A percentile compares a stretch with the other conserved stretches of the same genome.
phyloP scores from a whole-genome alignment of 2,888 invertebrate species.

The Spodoptera picta region DNA sequence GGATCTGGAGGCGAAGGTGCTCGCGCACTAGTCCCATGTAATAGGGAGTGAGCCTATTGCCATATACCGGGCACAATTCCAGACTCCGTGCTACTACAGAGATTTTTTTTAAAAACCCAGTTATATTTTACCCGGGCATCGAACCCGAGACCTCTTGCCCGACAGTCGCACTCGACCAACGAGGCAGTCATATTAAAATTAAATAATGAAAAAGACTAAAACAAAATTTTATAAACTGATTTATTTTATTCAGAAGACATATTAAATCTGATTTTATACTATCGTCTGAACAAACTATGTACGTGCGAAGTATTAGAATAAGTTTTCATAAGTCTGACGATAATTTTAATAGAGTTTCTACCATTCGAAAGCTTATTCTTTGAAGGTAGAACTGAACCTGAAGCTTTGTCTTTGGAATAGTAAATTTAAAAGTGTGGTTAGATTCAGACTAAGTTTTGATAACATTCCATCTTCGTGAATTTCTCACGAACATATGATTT shows the following conservation, averaged over 20 bases:
- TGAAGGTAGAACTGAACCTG: conserved; percentile 50
- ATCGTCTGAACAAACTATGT: conserved; percentile 35
- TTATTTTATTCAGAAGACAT: conserved; percentile 8
- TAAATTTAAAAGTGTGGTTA: conserved; percentile 40
- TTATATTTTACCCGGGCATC: too few species aligned
- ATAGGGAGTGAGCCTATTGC: too few species aligned
- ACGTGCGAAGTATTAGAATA: conserved; percentile 47
- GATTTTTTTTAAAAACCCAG: too few species aligned
- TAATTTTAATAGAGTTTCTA: conserved; percentile 47
- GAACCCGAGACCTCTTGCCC: too few species aligned
- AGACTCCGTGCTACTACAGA: too few species aligned
- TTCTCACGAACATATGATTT: conserved; percentile 29
- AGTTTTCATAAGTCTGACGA: conserved; percentile 29
- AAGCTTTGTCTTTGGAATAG: conserved; percentile 55
- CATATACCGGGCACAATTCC: too few species aligned
- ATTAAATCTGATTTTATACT: background rate
- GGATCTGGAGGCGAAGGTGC: too few species aligned
- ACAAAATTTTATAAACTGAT: too few species aligned
- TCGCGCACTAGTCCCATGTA: too few species aligned
- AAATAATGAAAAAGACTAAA: too few species aligned
- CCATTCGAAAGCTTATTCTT: conserved; percentile 51
- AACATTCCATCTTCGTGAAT: conserved; percentile 39
- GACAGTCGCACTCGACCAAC: too few species aligned
- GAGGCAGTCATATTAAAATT: too few species aligned
- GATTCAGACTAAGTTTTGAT: conserved; percentile 42